phyloP scores from a whole-genome alignment of 2,113 vertebrate genomes.

The Eubucco bourcierii region DNA sequence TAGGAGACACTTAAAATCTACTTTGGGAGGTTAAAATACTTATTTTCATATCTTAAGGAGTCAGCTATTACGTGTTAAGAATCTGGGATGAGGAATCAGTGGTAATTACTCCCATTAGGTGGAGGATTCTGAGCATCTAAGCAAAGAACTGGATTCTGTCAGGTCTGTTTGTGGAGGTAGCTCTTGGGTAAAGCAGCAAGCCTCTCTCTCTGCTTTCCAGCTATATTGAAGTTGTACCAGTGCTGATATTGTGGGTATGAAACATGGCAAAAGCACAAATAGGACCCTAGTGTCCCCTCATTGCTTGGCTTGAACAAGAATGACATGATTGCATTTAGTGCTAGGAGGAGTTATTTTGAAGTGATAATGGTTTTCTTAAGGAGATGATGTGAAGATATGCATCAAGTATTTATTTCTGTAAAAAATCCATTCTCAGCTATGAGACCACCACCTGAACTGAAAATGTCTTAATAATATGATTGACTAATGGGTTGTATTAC shows the following conservation, averaged over 20 bases:
- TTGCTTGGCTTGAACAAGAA: slow-evolving; percentile 8
- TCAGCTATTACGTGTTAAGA: not conserved
- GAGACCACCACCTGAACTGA: slow-evolving; percentile 22
- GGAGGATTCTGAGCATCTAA: not conserved
- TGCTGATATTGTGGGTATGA: not conserved
- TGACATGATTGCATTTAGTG: slow-evolving; percentile 22
- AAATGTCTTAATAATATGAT: slow-evolving; percentile 18
- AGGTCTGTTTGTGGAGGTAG: slow-evolving; percentile 3
- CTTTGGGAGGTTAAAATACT: not conserved
- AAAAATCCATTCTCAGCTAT: slow-evolving; percentile 31
- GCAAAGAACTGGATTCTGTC: not conserved
- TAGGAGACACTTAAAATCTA: not conserved
- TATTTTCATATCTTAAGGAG: slow-evolving; percentile 11
- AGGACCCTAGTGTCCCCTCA: not conserved
- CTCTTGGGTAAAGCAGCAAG: not conserved
- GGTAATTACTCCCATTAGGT: not conserved
- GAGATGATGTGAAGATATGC: slow-evolving; percentile 54
- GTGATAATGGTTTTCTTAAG: slow-evolving; percentile 54
- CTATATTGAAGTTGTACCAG: not conserved
- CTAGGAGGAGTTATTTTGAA: slow-evolving; percentile 44
- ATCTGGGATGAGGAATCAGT: not conserved
- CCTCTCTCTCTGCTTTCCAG: not conserved
- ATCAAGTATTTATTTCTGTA: slow-evolving; percentile 53
- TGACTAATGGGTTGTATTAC: slow-evolving; percentile 34
- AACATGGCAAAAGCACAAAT: not conserved